Evolutionary conservation across 2,888 invertebrate genomes (phyloP).

Genomic region (Fissipunctia ypsillon): DNA sequence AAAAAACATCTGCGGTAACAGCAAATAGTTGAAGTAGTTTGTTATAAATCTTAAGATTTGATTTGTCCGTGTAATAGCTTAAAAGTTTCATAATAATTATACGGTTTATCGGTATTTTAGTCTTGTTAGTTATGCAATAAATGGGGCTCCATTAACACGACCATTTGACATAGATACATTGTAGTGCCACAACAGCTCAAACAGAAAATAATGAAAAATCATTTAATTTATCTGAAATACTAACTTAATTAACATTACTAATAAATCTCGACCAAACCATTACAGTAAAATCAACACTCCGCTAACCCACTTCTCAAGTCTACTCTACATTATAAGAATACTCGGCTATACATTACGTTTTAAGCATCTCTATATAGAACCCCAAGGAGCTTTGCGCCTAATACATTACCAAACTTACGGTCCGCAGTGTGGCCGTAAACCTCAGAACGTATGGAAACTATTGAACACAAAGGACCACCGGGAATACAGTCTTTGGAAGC

Average conservation of each 20-base stretch:
- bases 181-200: neutral
- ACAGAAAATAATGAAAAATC: neutral
- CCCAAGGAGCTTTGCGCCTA: slow-evolving; percentile 71
- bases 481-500: slow-evolving; percentile 62
- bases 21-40: slow-evolving; percentile 45
- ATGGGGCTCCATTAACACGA: too few species aligned
- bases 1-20: slow-evolving; percentile 52
- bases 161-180: neutral
- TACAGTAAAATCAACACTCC: slow-evolving; percentile 3
- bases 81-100: slow-evolving; percentile 1
- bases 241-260: slow-evolving; percentile 4
- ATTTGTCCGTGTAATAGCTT: slow-evolving; percentile 23
- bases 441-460: slow-evolving; percentile 76
- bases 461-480: slow-evolving; percentile 67
- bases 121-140: neutral
- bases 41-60: slow-evolving; percentile 42
- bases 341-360: slow-evolving; percentile 59
- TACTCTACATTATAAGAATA: slow-evolving; percentile 59
- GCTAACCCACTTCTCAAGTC: slow-evolving; percentile 23
- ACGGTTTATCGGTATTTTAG: neutral
- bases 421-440: slow-evolving; percentile 71
- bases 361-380: slow-evolving; percentile 58
- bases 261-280: neutral
- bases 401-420: slow-evolving; percentile 79
- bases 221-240: neutral